Base-by-base conservation (phyloP, 2,113 vertebrate genomes). In the Centropus bengalensis region DNA sequence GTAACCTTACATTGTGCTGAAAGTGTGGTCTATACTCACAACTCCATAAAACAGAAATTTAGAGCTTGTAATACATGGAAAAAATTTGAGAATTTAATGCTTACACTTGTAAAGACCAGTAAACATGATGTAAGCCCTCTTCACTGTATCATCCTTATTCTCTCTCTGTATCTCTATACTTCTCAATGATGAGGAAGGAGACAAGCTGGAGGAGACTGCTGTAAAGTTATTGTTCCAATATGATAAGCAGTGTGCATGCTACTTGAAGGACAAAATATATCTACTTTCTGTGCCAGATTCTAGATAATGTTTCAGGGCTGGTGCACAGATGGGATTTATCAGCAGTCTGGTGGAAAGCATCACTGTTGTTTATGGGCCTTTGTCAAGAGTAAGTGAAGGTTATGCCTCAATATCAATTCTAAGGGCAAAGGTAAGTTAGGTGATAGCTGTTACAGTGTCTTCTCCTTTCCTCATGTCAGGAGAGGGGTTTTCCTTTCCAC, bases 261-360 rank as follows among this genome's bases (percentile, higher is more conserved):
- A 85, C 55, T 81, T 81, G 68, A 91, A 92, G 73, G 55, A 88
- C 45, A 70, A 95, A 83, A 92, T 77, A 30, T 45, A 86, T 86
- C 68, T 92, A 22, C 73, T 93, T 93, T 82, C 64, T 74, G 64
- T 63, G 45, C 47, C 77, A 75, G 83, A 86, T 92, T 71, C 73
- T 74, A 55, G 64, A 8, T 70, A 67, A 32, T 33, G 19, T 94
- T 88, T 93, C 47, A 81, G 59, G 64, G 42, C 51, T 1, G 2
- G 24, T 94, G 83, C 60, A 81, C n/a, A 77, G 30, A 42, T 81
- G 68, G 88, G 71, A 92, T 90, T 88, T 86, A 77, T 73, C 79
- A 73, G 67, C 54, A 80, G 59, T 76, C 59, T 82, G 45, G 69
- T 69, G 71, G 88, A 45, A 93, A 74, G 66, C 59, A 36, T 14